Evolutionary conservation across 2,797 vertebrate genomes (phyloP).

Genomic region (Acrossocheilus wenchowensis): DNA sequence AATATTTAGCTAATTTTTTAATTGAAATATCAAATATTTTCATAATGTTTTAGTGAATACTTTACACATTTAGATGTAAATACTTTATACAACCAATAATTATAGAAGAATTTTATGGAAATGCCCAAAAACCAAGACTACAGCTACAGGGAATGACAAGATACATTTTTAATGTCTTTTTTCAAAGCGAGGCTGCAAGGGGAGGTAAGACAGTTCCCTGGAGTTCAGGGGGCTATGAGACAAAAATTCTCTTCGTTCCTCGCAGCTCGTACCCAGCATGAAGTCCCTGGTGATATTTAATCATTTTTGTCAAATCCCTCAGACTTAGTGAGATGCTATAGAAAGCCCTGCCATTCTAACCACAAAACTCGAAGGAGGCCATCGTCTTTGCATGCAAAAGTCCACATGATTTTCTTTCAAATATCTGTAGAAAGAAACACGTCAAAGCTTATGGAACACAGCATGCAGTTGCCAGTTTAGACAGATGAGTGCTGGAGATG

Average conservation of each 20-base stretch:
- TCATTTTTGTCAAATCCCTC: constrained; percentile 26
- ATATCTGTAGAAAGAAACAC: neutral
- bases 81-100: neutral
- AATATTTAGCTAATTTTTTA: neutral
- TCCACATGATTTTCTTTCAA: constrained; percentile 5
- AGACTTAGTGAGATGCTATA: constrained; percentile 9
- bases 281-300: constrained; percentile 42
- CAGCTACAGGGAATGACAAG: neutral
- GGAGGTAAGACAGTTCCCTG: constrained; percentile 17
- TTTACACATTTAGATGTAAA: neutral
- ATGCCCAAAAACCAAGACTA: neutral
- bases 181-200: neutral
- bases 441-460: neutral
- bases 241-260: constrained; percentile 22
- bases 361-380: neutral
- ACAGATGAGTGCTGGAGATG: neutral
- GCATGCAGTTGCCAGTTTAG: neutral
- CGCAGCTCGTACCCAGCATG: neutral
- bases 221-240: neutral
- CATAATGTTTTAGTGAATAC: neutral
- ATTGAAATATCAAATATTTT: too few species aligned
- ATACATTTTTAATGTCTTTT: neutral
- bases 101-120: neutral
- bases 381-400: neutral
- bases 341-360: constrained; percentile 18